A percentile compares a stretch with the other conserved stretches of the same genome.
Evolutionary conservation across 2,888 invertebrate genomes (phyloP).

Genomic region (Melangyna quadrimaculata): DNA sequence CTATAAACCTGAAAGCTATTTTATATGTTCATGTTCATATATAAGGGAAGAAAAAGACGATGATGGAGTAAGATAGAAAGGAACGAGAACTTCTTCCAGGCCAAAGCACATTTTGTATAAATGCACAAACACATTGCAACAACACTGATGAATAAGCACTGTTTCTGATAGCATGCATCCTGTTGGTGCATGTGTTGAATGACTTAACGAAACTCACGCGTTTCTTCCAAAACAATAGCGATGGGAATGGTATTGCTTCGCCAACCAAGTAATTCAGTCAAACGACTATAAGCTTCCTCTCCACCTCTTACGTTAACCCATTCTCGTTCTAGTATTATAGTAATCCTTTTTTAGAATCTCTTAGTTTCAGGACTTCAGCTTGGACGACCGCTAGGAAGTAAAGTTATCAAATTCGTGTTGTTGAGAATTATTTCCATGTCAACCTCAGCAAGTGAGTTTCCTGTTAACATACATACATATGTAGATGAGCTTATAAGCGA

Average conservation of each 20-base stretch:
- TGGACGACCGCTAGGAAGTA: background rate
- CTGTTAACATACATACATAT: too few relatives aligned
- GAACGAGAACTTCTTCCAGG: slow-evolving; percentile 4
- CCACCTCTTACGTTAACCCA: background rate
- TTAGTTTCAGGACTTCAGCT: background rate
- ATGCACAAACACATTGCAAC: too few relatives aligned
- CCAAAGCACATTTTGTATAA: slow-evolving; percentile 7
- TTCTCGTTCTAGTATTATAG: background rate
- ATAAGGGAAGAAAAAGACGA: background rate
- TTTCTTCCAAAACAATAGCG: slow-evolving; percentile 20
- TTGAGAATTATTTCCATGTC: slow-evolving; percentile 46
- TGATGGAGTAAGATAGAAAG: background rate
- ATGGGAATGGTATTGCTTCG: slow-evolving; percentile 16
- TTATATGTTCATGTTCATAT: background rate
- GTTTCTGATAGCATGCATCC: slow-evolving; percentile 40
- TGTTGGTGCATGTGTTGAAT: slow-evolving; percentile 30
- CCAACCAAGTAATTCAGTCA: background rate
- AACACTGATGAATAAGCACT: background rate
- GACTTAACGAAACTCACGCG: slow-evolving; percentile 51
- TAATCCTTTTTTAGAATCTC: slow-evolving; percentile 31
- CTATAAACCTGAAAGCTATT: slow-evolving; percentile 15
- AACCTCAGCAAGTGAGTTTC: slow-evolving; percentile 28
- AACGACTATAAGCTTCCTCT: background rate
- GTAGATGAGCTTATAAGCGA: background rate
- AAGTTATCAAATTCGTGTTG: slow-evolving; percentile 44